These are phyloP conservation scores for Polyodon spathula DNA, from an alignment of 2,113 vertebrate genomes.

Conservation along the genomic window DNA sequence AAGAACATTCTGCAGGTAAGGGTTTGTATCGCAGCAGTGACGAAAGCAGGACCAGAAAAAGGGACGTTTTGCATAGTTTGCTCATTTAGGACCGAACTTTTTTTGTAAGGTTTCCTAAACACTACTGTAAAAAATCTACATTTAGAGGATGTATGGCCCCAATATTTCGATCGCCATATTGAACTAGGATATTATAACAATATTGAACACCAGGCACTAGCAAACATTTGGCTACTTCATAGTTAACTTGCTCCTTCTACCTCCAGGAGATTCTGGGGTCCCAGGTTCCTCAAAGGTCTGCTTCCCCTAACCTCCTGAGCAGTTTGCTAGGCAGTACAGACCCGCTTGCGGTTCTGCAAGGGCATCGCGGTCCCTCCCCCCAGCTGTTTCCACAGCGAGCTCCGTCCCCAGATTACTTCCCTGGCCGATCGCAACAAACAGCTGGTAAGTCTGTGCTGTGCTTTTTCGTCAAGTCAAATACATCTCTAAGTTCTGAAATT, in stretches of 20 bases:
- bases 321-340: constrained; percentile 73
- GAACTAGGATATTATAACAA: too few relatives aligned
- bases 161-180: too few relatives aligned
- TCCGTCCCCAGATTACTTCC: constrained; percentile 80
- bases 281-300: constrained; percentile 54
- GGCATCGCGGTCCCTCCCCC: constrained; percentile 75
- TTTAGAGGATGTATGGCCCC: too few relatives aligned
- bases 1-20: constrained; percentile 95
- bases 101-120: too few relatives aligned
- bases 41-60: too few relatives aligned
- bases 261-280: constrained; percentile 79
- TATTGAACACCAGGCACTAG: too few relatives aligned
- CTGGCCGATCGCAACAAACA: constrained; percentile 65
- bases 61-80: too few relatives aligned
- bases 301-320: constrained; percentile 67
- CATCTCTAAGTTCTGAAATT: too few relatives aligned
- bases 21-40: too few relatives aligned
- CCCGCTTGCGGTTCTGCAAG: constrained; percentile 53
- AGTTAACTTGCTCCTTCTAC: constrained; percentile 6
- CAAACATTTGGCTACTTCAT: too few relatives aligned
- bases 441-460: constrained; percentile 48
- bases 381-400: constrained; percentile 76
- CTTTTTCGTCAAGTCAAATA: background rate
- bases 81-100: too few relatives aligned
- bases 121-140: too few relatives aligned